Conservation (phyloP, 1,140 invertebrate genomes). For the Spodoptera frugiperda region DNA sequence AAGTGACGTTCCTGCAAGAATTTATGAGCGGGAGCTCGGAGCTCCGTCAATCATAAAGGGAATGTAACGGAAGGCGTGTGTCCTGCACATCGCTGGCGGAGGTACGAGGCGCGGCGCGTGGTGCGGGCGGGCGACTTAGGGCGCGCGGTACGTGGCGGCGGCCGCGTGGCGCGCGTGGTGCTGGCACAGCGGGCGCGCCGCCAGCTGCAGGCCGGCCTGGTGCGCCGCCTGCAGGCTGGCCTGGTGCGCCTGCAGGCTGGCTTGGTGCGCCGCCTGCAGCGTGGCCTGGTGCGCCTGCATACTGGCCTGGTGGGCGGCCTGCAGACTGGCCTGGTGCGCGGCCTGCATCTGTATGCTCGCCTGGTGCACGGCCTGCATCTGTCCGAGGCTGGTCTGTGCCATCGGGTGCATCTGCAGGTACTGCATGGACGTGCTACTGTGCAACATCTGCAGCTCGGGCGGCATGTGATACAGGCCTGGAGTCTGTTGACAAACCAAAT, state of each 20-base stretch:
- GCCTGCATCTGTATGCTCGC: conserved; percentile 42
- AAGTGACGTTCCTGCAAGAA: background rate
- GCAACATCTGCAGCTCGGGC: conserved; percentile 81
- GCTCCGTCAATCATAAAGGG: conserved; percentile 31
- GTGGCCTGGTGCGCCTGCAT: conserved; percentile 52
- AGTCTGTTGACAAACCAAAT: conserved; percentile 56
- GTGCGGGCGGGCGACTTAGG: background rate
- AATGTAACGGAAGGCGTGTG: conserved; percentile 41
- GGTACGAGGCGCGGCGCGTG: background rate
- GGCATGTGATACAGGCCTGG: conserved; percentile 82
- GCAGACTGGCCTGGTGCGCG: conserved; percentile 48
- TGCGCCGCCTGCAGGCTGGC: conserved; percentile 33
- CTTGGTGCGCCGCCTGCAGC: conserved; percentile 29
- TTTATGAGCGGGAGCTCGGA: conserved; percentile 4
- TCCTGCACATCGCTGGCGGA: conserved; percentile 39
- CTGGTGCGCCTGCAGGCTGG: conserved; percentile 52
- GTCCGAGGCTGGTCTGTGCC: conserved; percentile 56
- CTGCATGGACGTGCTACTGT: conserved; percentile 77
- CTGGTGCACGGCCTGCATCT: conserved; percentile 54
- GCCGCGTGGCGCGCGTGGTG: conserved; percentile 42
- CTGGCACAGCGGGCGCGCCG: conserved; percentile 31
- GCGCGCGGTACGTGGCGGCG: conserved; percentile 38
- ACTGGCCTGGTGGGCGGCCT: conserved; percentile 33
- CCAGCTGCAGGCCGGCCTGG: conserved; percentile 42
- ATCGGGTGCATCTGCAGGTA: conserved; percentile 73